Base-by-base conservation (phyloP, 2,797 vertebrate species). In the Esox lucius region DNA sequence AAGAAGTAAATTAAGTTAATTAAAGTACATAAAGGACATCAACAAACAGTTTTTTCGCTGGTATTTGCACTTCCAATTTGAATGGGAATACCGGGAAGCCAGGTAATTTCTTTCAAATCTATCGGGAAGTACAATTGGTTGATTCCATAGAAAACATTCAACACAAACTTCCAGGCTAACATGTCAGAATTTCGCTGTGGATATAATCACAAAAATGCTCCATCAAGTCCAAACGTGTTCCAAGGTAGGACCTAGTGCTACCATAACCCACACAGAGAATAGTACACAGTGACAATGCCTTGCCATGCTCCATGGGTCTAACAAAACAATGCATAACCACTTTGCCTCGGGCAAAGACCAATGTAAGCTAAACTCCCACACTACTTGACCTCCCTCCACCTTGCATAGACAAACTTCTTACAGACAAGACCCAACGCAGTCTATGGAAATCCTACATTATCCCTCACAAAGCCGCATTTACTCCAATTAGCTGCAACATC, bases 401-500 rank as follows among this genome's bases (percentile, higher is more conserved):
- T 28, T 1, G 8, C 64, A 66, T 31, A 26, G 42, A 48, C 11
- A 16, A 28, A 48, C 42, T 35, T n/a, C 19, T 59, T 5, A 71
- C 28, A 39, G n/a, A 56, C 26, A 35, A 12, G 12, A 71, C 53
- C 70, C 2, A 53, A 35, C 28, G 59, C 70, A 39, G 51, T 17
- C 49, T 56, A 59, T 33, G 62, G 28, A 48, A 65, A 73, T 73
- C 71, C 71, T 64, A 26, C 5, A 59, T 71, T 61, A 71, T 59
- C 70, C 70, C 51, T 59, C 28, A 61, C 51, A 59, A 42, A 71
- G 51, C 26, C 51, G 16, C 26, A 33, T 73, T 73, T 19, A 24
- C 59, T 35, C 62, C 74, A 80, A 77, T 80, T 77, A 75, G 42
- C 42, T 71, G 75, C 75, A 75, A 56, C 51, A 75, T 68, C 24